A percentile compares a stretch with the other conserved stretches of the same genome.
These are phyloP conservation scores for Aspidiotus destructor DNA, from an alignment of 2,888 invertebrate genomes.

Conservation along the genomic window DNA sequence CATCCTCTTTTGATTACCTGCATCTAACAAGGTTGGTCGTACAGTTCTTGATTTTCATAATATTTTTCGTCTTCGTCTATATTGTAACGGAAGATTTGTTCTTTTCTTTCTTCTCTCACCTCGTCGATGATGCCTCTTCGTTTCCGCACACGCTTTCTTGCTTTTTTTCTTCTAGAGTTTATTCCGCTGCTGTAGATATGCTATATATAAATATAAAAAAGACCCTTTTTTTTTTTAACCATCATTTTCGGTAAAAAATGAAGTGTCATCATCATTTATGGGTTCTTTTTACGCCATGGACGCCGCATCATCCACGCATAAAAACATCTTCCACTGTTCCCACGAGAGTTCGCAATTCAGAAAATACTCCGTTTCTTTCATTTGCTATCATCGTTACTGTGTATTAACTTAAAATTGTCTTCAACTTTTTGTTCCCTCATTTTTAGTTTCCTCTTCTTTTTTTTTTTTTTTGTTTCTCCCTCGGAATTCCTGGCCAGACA, in stretches of 20 bases:
- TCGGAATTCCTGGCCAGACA: background rate
- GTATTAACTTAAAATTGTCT: slow-evolving; percentile 33
- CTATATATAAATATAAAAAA: slow-evolving; percentile 7
- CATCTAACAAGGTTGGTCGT: background rate
- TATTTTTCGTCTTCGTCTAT: slow-evolving; percentile 6
- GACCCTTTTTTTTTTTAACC: slow-evolving; percentile 27
- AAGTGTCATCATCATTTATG: slow-evolving; percentile 38
- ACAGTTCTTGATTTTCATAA: background rate
- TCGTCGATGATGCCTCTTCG: background rate
- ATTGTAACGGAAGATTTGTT: background rate
- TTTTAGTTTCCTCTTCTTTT: slow-evolving; percentile 4
- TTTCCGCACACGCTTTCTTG: background rate
- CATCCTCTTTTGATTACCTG: slow-evolving; percentile 18
- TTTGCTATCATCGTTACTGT: slow-evolving; percentile 32
- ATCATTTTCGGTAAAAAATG: slow-evolving; percentile 37
- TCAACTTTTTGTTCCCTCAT: slow-evolving; percentile 22
- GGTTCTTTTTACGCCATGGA: slow-evolving; percentile 30
- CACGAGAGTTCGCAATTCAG: slow-evolving; percentile 30
- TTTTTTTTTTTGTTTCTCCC: slow-evolving; percentile 21
- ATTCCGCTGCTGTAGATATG: slow-evolving; percentile 1
- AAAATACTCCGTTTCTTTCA: slow-evolving; percentile 28
- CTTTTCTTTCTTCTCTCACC: slow-evolving; percentile 16
- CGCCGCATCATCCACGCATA: slow-evolving; percentile 19
- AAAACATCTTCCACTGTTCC: slow-evolving; percentile 30
- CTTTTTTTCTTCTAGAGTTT: background rate